Evolutionary conservation across 1,140 invertebrate species (phyloP), one percentile per base, ranked within the genome.

Genomic region (Mya arenaria): DNA sequence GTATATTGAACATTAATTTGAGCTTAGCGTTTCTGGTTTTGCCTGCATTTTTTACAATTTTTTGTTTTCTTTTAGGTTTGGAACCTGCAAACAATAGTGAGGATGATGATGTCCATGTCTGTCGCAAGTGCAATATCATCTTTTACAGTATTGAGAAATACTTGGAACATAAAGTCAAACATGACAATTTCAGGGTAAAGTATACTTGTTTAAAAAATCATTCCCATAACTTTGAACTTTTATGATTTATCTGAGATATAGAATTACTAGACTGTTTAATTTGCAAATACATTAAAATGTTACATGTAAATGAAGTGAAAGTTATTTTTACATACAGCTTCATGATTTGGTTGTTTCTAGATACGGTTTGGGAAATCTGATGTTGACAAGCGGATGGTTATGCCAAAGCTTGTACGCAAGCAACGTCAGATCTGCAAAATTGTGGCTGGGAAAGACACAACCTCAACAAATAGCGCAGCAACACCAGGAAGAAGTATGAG

Each of bases 81-180:
- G n/a, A 23, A 56, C 55, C 78, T 15, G 83, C 84, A 32, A 71
- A 81, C 41, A 73, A 78, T 34, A 69, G 52, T 17, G 72, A 74
- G 69, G 88, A 87, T 55, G 86, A 87, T 69, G 89, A 90, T 74
- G 79, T 86, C 37, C 85, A 87, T 77, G 81, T 85, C 58, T 90
- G 89, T 72, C 81, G 84, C 48, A 87, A 86, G 68, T 90, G 89
- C 74, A 88, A 89, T 39, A 65, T 87, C 52, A 82, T 88, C 0
- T 89, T 89, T 72, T 85, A 83, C 41, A 84, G 82, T 48, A 82
- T 90, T n/a, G 60, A 83, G 44, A 66, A 81, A 25, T 90, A 89
- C 73, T 58, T 90, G 17, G 87, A 89, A 66, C 89, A 90, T 68
- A 90, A 90, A 68, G 69, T 89, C 36, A 85, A 85, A 71, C 84